Base-by-base conservation (phyloP, 2,113 vertebrate genomes). In the Eudyptes chrysolophus region DNA sequence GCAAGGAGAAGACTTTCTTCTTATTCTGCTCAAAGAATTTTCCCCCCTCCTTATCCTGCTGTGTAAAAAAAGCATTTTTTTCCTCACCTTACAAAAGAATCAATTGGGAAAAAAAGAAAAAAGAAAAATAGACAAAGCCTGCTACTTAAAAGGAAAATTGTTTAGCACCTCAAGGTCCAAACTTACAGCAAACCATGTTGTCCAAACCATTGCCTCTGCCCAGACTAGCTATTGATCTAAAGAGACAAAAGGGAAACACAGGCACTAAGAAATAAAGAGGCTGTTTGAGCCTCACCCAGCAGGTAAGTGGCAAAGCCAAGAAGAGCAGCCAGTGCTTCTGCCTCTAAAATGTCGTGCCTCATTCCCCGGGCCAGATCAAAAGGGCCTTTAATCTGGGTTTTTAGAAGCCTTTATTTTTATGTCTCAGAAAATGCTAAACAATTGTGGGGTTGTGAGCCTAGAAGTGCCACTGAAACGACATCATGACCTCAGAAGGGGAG, bases 401-500 rank as follows among this genome's bases (percentile, higher is more conserved):
- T 70, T 16, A 60, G 26, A 58, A 74, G n/a, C 25, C 8, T 62
- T 58, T 70, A 15, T 46, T 68, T 46, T 78, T 27, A 34, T 26
- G 21, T 10, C 60, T 70, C 30, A 16, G 34, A 17, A 95, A 92
- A 54, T 6, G 17, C 51, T 22, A 1, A 58, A 14, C 26, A 15
- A 0, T 15, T 6, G 15, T 38, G 32, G n/a, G 57, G 40, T 10
- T 30, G 40, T 11, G 40, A 82, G 32, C 36, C 65, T 4, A 4
- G 21, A 78, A 44, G 36, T 5, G 36, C 21, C 21, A 6, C 29
- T 27, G 75, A 34, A 48, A 60, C 0, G 1, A 10, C 24, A 22
- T 9, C 19, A 6, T 8, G 18, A 42, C 57, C 29, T 70, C 38
- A 30, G 69, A 48, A 22, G 0, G 0, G 51, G 49, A 34, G 22